Conservation (phyloP, 2,888 invertebrate genomes). For the Lepetodrilus schrolli region DNA sequence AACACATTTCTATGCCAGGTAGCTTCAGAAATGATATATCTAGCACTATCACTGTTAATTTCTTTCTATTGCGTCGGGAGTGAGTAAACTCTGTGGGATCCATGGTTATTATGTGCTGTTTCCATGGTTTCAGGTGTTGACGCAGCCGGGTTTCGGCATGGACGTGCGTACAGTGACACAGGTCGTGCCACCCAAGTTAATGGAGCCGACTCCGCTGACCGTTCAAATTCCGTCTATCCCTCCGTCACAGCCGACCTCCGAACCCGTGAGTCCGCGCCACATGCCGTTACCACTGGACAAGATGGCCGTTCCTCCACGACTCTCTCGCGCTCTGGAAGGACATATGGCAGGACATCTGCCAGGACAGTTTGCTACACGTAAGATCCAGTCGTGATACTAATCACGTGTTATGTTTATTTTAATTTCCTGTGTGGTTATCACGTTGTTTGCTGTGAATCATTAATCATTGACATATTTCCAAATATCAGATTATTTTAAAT, state of each 20-base stretch:
- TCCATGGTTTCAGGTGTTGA: conserved; percentile 70
- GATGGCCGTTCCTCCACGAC: neutral
- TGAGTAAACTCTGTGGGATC: too few species aligned
- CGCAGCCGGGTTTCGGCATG: conserved; percentile 72
- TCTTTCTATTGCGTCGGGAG: neutral
- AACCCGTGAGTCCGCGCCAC: conserved; percentile 58
- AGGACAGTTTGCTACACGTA: too few species aligned
- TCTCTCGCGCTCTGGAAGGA: neutral
- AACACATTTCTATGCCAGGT: too few species aligned
- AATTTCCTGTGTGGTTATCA: too few species aligned
- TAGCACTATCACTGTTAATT: too few species aligned
- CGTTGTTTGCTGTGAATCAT: too few species aligned
- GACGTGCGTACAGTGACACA: conserved; percentile 63
- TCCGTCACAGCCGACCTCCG: conserved; percentile 52
- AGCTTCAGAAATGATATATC: too few species aligned
- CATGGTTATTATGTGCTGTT: neutral
- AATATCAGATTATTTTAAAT: too few species aligned
- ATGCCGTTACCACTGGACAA: conserved; percentile 29
- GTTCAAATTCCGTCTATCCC: conserved; percentile 55
- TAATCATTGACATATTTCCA: too few species aligned
- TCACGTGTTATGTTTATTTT: too few species aligned
- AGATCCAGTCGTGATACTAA: too few species aligned
- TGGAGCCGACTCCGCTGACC: conserved; percentile 46
- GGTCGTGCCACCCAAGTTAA: conserved; percentile 38
- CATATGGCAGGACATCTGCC: too few species aligned